phyloP scores from a whole-genome alignment of 2,113 vertebrate genomes.

The Junco hyemalis region DNA sequence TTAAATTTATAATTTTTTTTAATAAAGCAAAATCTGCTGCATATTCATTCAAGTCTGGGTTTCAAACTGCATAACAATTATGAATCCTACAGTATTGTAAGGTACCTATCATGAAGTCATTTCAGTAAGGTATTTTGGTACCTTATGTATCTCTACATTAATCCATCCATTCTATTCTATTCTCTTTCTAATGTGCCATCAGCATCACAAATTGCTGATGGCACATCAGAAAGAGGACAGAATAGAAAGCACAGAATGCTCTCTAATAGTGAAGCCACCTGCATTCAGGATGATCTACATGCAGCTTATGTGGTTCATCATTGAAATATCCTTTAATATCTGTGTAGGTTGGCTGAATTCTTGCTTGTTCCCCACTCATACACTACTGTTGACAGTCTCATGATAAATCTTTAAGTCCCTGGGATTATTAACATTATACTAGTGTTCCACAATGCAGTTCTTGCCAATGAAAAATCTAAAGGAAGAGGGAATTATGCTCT shows the following conservation, averaged over 20 bases:
- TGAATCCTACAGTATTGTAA: background rate
- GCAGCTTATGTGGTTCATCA: background rate
- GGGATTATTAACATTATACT: background rate
- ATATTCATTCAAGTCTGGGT: background rate
- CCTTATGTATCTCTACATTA: background rate
- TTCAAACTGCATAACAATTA: background rate
- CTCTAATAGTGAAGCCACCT: background rate
- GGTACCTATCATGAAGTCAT: background rate
- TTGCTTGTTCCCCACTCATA: background rate
- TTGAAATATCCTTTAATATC: background rate
- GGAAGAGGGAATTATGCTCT: background rate
- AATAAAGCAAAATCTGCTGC: background rate
- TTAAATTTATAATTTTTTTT: background rate
- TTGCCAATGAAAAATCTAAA: background rate
- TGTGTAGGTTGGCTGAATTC: background rate
- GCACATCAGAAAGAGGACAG: background rate
- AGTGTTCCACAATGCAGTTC: background rate
- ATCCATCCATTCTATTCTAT: background rate
- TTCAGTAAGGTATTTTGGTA: background rate
- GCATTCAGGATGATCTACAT: background rate
- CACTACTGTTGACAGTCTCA: background rate
- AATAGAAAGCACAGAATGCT: background rate
- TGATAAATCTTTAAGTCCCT: background rate
- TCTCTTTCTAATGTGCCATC: no score
- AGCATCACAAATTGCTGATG: background rate